phyloP scores from a whole-genome alignment of 2,113 vertebrate species.

The Coturnix japonica region DNA sequence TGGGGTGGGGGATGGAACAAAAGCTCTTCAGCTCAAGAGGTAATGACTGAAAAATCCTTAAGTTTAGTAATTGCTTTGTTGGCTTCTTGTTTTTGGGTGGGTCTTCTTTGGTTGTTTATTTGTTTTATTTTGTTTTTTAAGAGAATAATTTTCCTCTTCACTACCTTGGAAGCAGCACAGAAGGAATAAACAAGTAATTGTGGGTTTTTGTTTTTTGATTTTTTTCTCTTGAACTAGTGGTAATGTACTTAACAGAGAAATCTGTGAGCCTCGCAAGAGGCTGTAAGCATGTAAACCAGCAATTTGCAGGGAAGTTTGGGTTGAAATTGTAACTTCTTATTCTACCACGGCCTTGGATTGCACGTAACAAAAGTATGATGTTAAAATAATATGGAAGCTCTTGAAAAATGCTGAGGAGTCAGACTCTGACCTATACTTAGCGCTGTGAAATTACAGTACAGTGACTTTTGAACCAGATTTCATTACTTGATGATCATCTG shows the following conservation, averaged over 20 bases:
- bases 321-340: not conserved
- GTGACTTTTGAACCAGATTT: not conserved
- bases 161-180: not conserved
- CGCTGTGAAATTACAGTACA: conserved; percentile 3
- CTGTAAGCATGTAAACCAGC: not conserved
- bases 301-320: conserved; percentile 51
- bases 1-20: too few species aligned
- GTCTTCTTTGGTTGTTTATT: too few species aligned
- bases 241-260: not conserved
- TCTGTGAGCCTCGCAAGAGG: not conserved
- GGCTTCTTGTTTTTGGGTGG: too few species aligned
- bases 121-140: not conserved
- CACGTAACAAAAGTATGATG: not conserved
- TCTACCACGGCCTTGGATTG: not conserved
- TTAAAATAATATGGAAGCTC: conserved; percentile 33
- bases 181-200: not conserved
- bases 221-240: not conserved
- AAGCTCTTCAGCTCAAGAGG: not conserved
- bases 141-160: not conserved
- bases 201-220: not conserved
- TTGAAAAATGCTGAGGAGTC: conserved; percentile 43
- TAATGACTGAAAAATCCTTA: not conserved
- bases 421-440: conserved; percentile 43
- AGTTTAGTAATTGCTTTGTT: not conserved
- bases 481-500: not conserved